Evolutionary conservation across 2,797 vertebrate genomes (phyloP), one percentile per base, ranked within the genome.

Genomic region (Falco peregrinus): DNA sequence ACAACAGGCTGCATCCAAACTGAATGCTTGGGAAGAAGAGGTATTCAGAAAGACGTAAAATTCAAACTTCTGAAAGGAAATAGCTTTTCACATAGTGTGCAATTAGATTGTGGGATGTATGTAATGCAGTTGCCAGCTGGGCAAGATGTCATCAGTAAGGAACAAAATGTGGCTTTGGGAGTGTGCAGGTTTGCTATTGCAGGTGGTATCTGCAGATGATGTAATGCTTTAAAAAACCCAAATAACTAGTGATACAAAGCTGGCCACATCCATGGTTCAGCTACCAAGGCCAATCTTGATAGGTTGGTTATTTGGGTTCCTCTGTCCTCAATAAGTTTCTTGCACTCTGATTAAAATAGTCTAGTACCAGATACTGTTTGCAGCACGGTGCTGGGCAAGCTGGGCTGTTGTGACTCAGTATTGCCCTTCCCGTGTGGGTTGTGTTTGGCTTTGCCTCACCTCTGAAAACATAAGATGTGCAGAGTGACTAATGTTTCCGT

Each of bases 391-490:
- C 81, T 88, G 54, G 80, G 57, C 78, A 75, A 24, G 35, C 54
- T 65, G 63, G 89, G 67, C 73, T 80, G 22, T 68, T 94, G 73
- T 97, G 96, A 95, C 87, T 97, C 97, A 96, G 76, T 93, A 50
- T 69, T 94, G 70, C 96, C 82, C 87, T 96, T 97, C 89, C 84
- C 25, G 1, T 82, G 69, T 93, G 76, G 76, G 84, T 81, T 97
- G 39, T 94, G 50, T 86, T 96, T 97, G 93, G 95, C 94, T 92
- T 93, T 92, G 71, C 43, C 37, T 37, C 37, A 37, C 37, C 37
- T 11, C 37, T 37, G 37, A 37, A 37, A 37, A 37, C 37, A 37
- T 37, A 37, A 37, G 37, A 37, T 37, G 37, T 37, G 65, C 69
- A 87, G 80, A 61, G 69, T 94, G 93, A 97, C 63, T 95, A 95